Conservation (phyloP, 2,113 vertebrate genomes). For the Burhinus oedicnemus region DNA sequence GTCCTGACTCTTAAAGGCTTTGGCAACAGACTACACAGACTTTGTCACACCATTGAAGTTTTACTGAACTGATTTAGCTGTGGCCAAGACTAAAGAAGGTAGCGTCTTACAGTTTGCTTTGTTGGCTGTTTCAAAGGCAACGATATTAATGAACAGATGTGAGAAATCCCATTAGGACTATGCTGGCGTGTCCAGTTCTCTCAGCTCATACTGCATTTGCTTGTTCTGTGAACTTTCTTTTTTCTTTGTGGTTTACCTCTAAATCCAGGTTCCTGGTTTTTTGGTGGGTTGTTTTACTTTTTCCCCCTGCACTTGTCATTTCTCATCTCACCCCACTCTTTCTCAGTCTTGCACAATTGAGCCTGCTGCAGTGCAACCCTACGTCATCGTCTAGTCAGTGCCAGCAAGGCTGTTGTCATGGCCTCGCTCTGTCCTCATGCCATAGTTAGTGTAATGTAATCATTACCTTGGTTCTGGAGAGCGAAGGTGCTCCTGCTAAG, state of each 20-base stretch:
- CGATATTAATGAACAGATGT: background rate
- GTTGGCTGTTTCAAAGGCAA: conserved; percentile 17
- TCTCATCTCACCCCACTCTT: background rate
- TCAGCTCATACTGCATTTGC: background rate
- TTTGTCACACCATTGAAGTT: background rate
- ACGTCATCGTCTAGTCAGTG: background rate
- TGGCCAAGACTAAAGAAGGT: background rate
- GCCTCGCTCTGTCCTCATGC: background rate
- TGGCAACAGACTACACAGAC: background rate
- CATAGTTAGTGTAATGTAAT: conserved; percentile 4
- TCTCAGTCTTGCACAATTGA: background rate
- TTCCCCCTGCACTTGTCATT: background rate
- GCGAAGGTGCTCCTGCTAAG: conserved; percentile 34
- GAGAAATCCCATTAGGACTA: background rate
- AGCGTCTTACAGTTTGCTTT: background rate
- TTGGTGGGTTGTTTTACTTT: background rate
- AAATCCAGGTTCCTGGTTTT: background rate
- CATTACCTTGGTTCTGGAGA: conserved; percentile 42
- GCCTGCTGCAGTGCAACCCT: background rate
- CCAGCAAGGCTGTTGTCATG: background rate
- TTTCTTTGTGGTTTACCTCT: background rate
- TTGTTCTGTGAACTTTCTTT: background rate
- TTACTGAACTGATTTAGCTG: background rate
- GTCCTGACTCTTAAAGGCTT: background rate
- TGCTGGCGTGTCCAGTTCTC: background rate